Base-by-base conservation (phyloP, 2,797 vertebrate species). In the Erithacus rubecula region DNA sequence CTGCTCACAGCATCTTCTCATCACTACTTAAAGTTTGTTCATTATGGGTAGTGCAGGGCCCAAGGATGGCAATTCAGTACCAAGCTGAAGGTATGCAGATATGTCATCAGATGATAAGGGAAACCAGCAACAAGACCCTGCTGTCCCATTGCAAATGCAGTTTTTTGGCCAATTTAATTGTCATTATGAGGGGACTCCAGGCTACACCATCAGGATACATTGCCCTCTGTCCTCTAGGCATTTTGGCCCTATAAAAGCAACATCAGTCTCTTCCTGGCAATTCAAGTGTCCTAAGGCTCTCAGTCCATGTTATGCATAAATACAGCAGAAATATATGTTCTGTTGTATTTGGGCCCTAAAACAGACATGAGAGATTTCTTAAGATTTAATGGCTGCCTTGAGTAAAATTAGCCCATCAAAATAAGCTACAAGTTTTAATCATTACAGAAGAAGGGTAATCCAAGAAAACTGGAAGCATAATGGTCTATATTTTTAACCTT, bases 331-430 rank as follows among this genome's bases (percentile, higher is more conserved):
- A 58, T 27, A 34, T 5, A 56, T 64, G 77, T 93, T 78, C 71
- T 80, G 39, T 44, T 81, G 47, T 22, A 65, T 83, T 63, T 52
- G 34, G 41, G 41, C 15, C 47, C 55, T 94, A 63, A 75, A 88
- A 87, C 21, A 85, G 51, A 65, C 44, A 58, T 9, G 8, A 52
- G n/a, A 89, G 29, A 72, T 87, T 83, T 89, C 36, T 86, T 75
- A 76, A 59, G 71, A 62, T 75, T 64, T 58, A 80, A 69, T 37
- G 30, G 56, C 55, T 67, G 63, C 65, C 62, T 75, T 89, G 58
- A 72, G 69, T 75, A 89, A 92, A 91, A 93, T 24, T 23, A 86
- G 37, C 29, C 76, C 44, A 78, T 32, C 26, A 4, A 80, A 95
- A 69, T 36, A 71, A 81, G 49, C 51, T 47, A 65, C 32, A 37